Base-by-base conservation (phyloP, 1,140 invertebrate species). In the Micrasema longulum region DNA sequence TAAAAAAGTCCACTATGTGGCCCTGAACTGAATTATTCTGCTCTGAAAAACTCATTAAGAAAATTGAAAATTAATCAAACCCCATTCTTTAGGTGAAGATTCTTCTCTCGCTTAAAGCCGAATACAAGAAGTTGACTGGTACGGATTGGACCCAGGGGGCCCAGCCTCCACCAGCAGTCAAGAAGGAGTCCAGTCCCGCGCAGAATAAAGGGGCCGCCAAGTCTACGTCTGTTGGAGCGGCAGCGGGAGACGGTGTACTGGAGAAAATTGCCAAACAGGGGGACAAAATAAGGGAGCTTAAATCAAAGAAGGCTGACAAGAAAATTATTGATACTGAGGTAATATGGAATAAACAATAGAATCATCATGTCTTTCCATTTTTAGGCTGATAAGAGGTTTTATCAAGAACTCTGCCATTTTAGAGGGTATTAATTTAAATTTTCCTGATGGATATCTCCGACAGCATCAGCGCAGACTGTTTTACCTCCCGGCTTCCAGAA, bases 101-200 rank as follows among this genome's bases (percentile, higher is more conserved):
- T 35, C 82, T 95, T 5, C 77, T 93, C 0, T 79, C 80, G 12
- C 81, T 95, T 10, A 95, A 95, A 81, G 83, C 84, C 0, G 85
- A 92, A 52, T 95, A 89, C 79, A 93, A 92, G 81, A 78, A 79
- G 45, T 74, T 80, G 7, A 88, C 89, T 10, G 91, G 91, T 23
- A 81, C 82, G 71, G 91, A 92, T 63, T 92, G 90, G 90, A 88
- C 89, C 64, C 87, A 88, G 2, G 84, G 81, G 57, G 76, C 80
- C 47, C 68, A 71, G 22, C 10, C 38, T 6, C 26, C 26, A 31
- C 26, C 26, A 2, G 66, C 70, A 79, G 12, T 81, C 94, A 20
- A 20, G n/a, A 95, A 95, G 53, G 94, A 89, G 88, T 88, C n/a
- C 91, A 90, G 22, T 81, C 83, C 92, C 89, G 90, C 87, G 88